phyloP scores from a whole-genome alignment of 2,113 vertebrate species.

The Tursiops truncatus region DNA sequence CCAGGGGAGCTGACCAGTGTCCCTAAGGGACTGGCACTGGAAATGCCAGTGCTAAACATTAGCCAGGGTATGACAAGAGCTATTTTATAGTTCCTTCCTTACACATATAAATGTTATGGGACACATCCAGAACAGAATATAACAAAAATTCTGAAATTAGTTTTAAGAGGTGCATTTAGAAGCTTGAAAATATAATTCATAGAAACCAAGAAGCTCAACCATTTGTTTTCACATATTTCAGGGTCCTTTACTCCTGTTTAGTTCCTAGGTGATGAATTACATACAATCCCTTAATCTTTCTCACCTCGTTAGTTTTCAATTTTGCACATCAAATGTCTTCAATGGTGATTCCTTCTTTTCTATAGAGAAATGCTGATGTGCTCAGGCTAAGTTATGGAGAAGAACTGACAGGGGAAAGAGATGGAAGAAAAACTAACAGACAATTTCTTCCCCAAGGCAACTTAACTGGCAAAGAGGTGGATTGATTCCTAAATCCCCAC shows the following conservation, averaged over 20 bases:
- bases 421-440: background rate
- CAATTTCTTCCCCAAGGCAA: background rate
- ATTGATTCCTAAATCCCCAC: background rate
- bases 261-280: background rate
- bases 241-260: background rate
- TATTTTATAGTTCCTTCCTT: background rate
- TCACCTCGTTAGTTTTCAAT: constrained; percentile 48
- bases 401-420: background rate
- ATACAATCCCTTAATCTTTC: constrained; percentile 12
- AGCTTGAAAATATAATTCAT: background rate
- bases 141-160: background rate
- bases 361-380: background rate
- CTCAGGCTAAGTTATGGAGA: background rate
- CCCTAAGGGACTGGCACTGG: background rate
- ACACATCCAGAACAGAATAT: background rate
- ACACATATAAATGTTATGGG: background rate
- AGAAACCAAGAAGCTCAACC: background rate
- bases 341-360: background rate
- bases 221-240: background rate
- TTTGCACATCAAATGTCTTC: constrained; percentile 6
- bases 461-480: background rate
- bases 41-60: background rate
- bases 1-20: background rate
- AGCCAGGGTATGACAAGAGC: background rate
- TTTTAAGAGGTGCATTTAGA: background rate